Conservation (phyloP, 2,888 invertebrate species). For the Boloria euphrosyne region DNA sequence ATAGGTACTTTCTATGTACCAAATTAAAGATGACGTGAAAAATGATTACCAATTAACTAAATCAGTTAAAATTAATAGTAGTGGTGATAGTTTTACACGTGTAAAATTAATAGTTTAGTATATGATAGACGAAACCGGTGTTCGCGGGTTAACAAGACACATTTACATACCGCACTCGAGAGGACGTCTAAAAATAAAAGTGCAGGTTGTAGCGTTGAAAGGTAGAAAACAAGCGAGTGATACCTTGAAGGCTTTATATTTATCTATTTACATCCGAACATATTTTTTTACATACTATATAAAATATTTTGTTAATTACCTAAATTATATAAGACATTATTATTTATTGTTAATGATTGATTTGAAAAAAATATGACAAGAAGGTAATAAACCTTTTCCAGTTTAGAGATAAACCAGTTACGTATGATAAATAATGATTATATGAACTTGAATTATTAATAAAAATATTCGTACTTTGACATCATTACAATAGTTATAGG, state of each 20-base stretch:
- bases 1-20: background rate
- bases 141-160: conserved; percentile 53
- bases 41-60: conserved; percentile 10
- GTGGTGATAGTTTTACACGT: conserved; percentile 25
- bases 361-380: no score
- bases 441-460: no score
- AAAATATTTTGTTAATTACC: background rate
- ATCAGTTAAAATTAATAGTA: conserved; percentile 15
- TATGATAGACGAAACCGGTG: conserved; percentile 28
- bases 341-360: no score
- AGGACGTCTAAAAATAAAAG: conserved; percentile 71
- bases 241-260: conserved; percentile 33
- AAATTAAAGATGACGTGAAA: conserved; percentile 8
- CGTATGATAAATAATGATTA: no score
- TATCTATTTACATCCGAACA: conserved; percentile 23
- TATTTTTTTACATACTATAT: conserved; percentile 10
- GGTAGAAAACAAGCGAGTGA: conserved; percentile 41
- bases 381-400: no score
- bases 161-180: conserved; percentile 68
- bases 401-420: no score
- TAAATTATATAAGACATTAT: no score
- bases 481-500: no score
- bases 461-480: no score
- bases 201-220: conserved; percentile 55
- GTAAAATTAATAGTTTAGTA: conserved; percentile 27